Base-by-base conservation (phyloP, 2,113 vertebrate species). In the Notechis scutatus region DNA sequence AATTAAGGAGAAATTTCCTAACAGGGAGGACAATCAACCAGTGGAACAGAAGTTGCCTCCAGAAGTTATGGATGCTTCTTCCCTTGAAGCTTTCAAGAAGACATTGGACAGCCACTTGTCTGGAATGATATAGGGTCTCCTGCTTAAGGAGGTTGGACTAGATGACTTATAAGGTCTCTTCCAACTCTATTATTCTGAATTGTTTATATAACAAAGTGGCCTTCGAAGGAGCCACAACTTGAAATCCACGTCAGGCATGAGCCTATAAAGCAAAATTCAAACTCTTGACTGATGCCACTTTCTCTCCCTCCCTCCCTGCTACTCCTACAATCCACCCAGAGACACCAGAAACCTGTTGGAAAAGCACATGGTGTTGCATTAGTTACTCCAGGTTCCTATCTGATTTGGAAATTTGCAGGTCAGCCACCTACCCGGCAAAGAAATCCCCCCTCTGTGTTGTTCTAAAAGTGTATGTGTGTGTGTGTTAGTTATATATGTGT, bases 301-400 rank as follows among this genome's bases (percentile, higher is more conserved):
- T 23, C 97, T 97, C 97, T 97, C 97, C 1, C 47, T 97, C 96
- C 95, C 39, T 96, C 97, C 96, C 34, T 47, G 47, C 47, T 98
- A 97, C 97, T 97, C 97, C 97, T 97, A 97, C 94, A 96, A 94
- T 96, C 96, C 97, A 98, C 97, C 97, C 96, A 92, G 97, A 96
- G 97, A 97, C 96, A 86, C 5, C 96, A 89, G 8, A 0, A 94
- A 91, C 95, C 97, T 96, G n/a, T 95, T 96, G 95, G 96, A 95
- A 64, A 96, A 96, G 96, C 96, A 97, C 97, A 96, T 96, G 96
- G 97, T 96, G 96, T 96, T 95, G 96, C 97, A 96, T 96, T 97
- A 97, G 97, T 97, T 98, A 97, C 96, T 96, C 96, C 97, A 94
- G 94, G 92, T 96, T 95, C 61, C 0, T 96, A 96, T 97, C 96